These are phyloP conservation scores for Leptodactylus fallax DNA, from an alignment of 2,797 vertebrate genomes.

Conservation along the genomic window DNA sequence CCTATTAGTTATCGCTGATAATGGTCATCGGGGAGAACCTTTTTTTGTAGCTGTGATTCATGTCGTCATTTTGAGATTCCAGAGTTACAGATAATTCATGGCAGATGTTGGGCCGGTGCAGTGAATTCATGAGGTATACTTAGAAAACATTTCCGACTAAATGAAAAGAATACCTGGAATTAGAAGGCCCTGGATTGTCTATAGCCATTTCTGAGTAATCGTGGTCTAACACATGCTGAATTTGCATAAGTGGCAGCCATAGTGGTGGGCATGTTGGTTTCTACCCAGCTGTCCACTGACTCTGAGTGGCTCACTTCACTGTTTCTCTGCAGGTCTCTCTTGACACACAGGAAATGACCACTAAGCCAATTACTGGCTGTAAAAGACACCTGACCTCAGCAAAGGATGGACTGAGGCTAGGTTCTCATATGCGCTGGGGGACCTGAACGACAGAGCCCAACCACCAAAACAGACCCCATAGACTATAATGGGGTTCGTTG, in stretches of 20 bases:
- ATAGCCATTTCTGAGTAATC: too few species aligned
- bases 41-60: slow-evolving; percentile 60
- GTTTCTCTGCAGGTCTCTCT: too few species aligned
- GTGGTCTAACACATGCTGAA: background rate
- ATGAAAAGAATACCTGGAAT: background rate
- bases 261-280: background rate
- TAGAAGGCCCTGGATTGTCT: background rate
- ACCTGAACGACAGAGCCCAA: too few species aligned
- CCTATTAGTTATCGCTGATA: slow-evolving; percentile 24
- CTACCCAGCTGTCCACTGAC: background rate
- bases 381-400: too few species aligned
- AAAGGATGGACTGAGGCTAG: too few species aligned
- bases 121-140: background rate
- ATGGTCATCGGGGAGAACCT: slow-evolving; percentile 61
- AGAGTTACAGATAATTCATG: slow-evolving; percentile 70
- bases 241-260: background rate
- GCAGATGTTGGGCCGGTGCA: slow-evolving; percentile 68
- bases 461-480: too few species aligned
- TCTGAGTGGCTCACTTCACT: background rate
- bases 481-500: too few species aligned
- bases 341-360: too few species aligned
- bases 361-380: too few species aligned
- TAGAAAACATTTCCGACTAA: background rate
- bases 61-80: slow-evolving; percentile 73
- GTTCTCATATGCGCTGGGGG: too few species aligned